A percentile compares a stretch with the other conserved stretches of the same genome.
These are phyloP conservation scores for Mastacembelus armatus DNA, from an alignment of 2,797 vertebrate species.

Conservation along the genomic window DNA sequence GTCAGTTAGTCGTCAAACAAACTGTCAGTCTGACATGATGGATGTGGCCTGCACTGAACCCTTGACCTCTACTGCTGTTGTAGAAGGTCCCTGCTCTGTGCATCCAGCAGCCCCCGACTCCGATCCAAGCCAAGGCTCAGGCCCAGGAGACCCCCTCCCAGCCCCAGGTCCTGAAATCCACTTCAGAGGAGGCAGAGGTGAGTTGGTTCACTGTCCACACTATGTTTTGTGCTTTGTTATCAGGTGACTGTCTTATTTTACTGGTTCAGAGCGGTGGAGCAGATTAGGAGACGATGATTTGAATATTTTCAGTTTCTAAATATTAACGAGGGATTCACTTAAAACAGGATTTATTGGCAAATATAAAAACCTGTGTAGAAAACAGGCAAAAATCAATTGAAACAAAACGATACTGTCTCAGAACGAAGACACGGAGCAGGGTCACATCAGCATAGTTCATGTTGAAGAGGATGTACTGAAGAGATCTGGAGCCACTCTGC, in stretches of 20 bases:
- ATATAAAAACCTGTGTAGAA: neutral
- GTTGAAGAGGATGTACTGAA: slow-evolving; percentile 70
- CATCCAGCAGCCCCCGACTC: slow-evolving; percentile 67
- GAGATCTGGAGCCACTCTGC: slow-evolving; percentile 67
- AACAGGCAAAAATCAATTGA: neutral
- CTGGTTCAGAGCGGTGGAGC: neutral
- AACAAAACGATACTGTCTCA: neutral
- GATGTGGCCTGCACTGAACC: neutral
- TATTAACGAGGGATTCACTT: neutral
- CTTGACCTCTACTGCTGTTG: neutral
- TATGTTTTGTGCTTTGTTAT: neutral
- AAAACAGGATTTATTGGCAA: neutral
- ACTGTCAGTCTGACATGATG: fast-evolving
- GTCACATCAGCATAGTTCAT: slow-evolving; percentile 69
- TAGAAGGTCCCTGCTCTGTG: slow-evolving; percentile 75
- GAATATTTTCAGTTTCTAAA: no score
- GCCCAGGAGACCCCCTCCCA: neutral
- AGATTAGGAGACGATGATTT: no score
- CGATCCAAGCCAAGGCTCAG: slow-evolving; percentile 30
- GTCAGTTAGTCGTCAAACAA: slow-evolving; percentile 51
- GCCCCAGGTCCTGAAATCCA: neutral
- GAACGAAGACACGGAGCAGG: slow-evolving; percentile 57
- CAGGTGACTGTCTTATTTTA: neutral
- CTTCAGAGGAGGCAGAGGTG: slow-evolving; percentile 63
- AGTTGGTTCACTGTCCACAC: neutral